Base-by-base conservation (phyloP, 2,113 vertebrate species). In the Geococcyx californianus region DNA sequence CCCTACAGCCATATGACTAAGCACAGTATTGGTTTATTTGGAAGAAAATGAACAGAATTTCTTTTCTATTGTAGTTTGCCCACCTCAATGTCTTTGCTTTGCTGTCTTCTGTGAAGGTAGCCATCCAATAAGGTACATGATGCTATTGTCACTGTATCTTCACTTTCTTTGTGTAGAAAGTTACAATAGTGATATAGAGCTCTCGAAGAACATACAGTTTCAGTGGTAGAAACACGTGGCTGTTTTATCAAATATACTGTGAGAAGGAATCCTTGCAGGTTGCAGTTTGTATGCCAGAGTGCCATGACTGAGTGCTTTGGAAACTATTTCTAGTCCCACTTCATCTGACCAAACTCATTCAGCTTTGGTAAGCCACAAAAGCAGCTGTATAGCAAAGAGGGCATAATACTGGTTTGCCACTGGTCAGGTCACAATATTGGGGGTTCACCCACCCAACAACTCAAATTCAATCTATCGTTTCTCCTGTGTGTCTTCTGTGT, bases 391-490 rank as follows among this genome's bases (percentile, higher is more conserved):
- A 6, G 11, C 26, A 44, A 34, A 58, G 29, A 47, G 13, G 16
- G n/a, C 11, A 2, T 67, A 34, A 13, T 0, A 0, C 60, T 63
- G 54, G 42, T 36, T 68, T 78, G 47, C 36, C 12, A 40, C 33
- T 15, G 11, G 13, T 58, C 29, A 69, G 52, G 67, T 64, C 25
- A 33, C 31, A 21, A 3, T 21, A 10, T 24, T 36, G 34, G 14
- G 44, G 14, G 13, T 40, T 74, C 29, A 44, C 19, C 69, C 47
- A 44, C 33, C 25, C 11, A 6, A 20, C 29, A 56, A 8, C 42
- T 77, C 29, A 36, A 69, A 20, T 9, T 62, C 38, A 42, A 19
- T n/a, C 23, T 40, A 42, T 36, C 38, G 56, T 7, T 73, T 82
- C 31, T 82, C 31, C 40, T 45, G 12, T 7, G 4, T 73, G 24